Conservation (phyloP, 1,140 invertebrate genomes). For the Musca domestica region DNA sequence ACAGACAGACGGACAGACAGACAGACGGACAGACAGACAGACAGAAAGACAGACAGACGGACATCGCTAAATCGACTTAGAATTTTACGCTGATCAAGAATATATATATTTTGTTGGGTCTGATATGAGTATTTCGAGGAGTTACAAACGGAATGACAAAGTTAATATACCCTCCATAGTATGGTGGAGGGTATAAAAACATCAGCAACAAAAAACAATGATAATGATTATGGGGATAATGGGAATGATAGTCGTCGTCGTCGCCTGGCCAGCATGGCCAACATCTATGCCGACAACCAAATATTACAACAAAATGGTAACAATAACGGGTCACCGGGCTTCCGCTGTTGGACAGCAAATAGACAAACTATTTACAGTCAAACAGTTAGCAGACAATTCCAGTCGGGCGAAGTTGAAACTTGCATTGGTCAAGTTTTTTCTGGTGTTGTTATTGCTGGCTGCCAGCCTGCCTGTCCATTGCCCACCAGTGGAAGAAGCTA, state of each 20-base stretch:
- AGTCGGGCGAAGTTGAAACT: not conserved
- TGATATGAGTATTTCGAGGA: too few species aligned
- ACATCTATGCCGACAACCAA: not conserved
- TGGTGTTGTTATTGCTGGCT: not conserved
- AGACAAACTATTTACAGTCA: not conserved
- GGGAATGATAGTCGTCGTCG: constrained; percentile 13
- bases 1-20: too few species aligned
- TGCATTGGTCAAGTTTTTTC: too few species aligned
- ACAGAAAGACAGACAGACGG: too few species aligned
- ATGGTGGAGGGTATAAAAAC: too few species aligned
- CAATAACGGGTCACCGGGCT: constrained; percentile 19
- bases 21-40: too few species aligned
- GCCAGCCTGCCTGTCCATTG: not conserved
- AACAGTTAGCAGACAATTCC: not conserved
- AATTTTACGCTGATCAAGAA: too few species aligned
- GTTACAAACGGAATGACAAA: too few species aligned
- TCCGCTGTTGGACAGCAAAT: constrained; percentile 10
- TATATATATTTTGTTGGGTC: too few species aligned
- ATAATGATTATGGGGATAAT: not conserved
- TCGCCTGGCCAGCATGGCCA: not conserved
- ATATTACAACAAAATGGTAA: constrained; percentile 11
- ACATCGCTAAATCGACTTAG: too few species aligned
- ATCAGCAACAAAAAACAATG: not conserved
- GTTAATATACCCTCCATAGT: too few species aligned
- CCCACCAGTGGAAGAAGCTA: not conserved